Conservation (phyloP, 2,797 vertebrate genomes). For the Microctenopoma steveboyesi region DNA sequence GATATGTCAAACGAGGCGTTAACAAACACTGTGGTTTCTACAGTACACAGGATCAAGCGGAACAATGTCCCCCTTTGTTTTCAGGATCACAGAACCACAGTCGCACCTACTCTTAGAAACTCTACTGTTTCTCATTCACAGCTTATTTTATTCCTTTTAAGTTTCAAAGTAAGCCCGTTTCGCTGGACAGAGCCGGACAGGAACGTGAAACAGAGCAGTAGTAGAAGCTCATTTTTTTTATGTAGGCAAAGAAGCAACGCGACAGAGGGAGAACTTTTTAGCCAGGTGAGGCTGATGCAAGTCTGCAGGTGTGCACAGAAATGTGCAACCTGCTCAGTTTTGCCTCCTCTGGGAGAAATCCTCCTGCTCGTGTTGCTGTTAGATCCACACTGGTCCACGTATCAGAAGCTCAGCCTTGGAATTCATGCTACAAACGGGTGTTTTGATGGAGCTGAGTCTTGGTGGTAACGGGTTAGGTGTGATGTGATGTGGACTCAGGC, state of each 20-base stretch:
- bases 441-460: background rate
- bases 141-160: no score
- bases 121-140: no score
- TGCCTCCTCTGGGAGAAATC: no score
- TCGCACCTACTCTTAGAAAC: slow-evolving; percentile 14
- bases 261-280: background rate
- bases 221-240: background rate
- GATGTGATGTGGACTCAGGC: background rate
- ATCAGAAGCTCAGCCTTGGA: background rate
- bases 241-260: background rate
- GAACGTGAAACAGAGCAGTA: background rate
- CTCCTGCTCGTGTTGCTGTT: no score
- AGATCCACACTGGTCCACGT: no score
- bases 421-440: background rate
- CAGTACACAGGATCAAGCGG: slow-evolving; percentile 7
- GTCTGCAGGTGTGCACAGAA: slow-evolving; percentile 8
- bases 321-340: background rate
- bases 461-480: background rate
- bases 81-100: slow-evolving; percentile 25
- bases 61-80: slow-evolving; percentile 19
- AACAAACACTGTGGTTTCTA: slow-evolving; percentile 9
- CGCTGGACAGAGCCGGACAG: no score
- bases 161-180: no score
- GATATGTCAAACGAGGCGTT: slow-evolving; percentile 10
- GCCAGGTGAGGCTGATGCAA: background rate